Evolutionary conservation across 2,888 invertebrate genomes (phyloP), one percentile per base, ranked within the genome.

Genomic region (Augochlorella aurata): DNA sequence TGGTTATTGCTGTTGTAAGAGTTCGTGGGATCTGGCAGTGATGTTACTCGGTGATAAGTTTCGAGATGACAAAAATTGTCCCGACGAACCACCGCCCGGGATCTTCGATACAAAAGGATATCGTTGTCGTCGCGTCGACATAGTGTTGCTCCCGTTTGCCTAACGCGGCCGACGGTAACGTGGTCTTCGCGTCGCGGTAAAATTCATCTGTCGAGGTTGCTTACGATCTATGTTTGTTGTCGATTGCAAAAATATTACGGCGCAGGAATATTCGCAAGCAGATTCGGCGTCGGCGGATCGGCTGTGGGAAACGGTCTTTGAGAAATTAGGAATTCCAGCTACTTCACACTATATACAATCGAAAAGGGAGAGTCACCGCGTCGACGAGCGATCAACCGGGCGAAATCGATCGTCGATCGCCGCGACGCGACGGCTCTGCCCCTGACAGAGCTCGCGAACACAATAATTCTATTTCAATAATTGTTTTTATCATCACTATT

Each of bases 381-480:
- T n/a, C 66, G 71, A 65, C 47, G 58, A 65, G 50, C 82, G 67
- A 81, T 67, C 70, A 12, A 77, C 74, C 71, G 50, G 49, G 58
- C 66, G 73, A 74, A 83, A 81, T 65, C 66, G 65, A 79, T 63
- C 58, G 66, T 21, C 29, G 65, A 58, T 76, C 54, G 73, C 65
- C 68, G 24, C 76, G 50, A 44, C 67, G 58, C 49, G 68, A 61
- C 29, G 61, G 71, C 54, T 74, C 66, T 73, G 50, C 74, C 86
- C 68, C 65, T 88, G 88, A 82, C 89, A 89, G 91, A 91, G 90
- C 90, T 87, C 88, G 88, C 90, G 88, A 92, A 92, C 90, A 90
- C 90, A 91, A 91, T 91, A 88, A 91, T 87, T 89, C 87, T 90
- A 89, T 89, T 90, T 90, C 88, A 63, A 89, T 90, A 89, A 90